phyloP scores from a whole-genome alignment of 2,797 vertebrate genomes.

The Gambelia wislizenii region DNA sequence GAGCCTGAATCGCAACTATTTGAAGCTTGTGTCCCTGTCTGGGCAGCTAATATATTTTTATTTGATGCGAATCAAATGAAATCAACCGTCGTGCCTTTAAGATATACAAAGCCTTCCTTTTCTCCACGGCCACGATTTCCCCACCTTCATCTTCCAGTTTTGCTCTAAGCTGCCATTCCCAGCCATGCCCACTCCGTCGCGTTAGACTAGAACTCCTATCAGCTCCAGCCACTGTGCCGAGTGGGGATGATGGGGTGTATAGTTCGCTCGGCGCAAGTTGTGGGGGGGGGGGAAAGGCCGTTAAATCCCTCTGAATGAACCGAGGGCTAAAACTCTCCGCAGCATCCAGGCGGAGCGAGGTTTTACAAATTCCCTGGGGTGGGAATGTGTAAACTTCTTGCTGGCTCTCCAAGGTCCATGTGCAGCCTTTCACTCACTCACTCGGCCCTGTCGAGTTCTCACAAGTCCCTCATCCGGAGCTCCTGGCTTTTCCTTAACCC shows the following conservation, averaged over 20 bases:
- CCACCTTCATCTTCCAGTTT: too few species aligned
- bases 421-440: slow-evolving; percentile 64
- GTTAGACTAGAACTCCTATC: not conserved
- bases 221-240: not conserved
- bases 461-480: not conserved
- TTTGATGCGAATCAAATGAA: too few species aligned
- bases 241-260: not conserved
- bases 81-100: too few species aligned
- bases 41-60: too few species aligned
- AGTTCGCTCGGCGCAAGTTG: not conserved
- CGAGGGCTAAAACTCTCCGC: not conserved
- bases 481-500: slow-evolving; percentile 57
- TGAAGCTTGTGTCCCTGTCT: too few species aligned
- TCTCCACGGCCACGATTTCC: too few species aligned
- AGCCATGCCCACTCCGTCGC: too few species aligned
- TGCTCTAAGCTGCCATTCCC: too few species aligned
- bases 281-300: not conserved
- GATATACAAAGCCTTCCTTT: too few species aligned
- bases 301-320: not conserved
- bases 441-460: not conserved
- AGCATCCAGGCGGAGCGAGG: not conserved
- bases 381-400: not conserved
- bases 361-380: slow-evolving; percentile 4
- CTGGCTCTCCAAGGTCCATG: slow-evolving; percentile 10
- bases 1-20: too few species aligned